A percentile compares a stretch with the other conserved stretches of the same genome.
Conservation (phyloP, 2,888 invertebrate genomes). For the Thera britannica region DNA sequence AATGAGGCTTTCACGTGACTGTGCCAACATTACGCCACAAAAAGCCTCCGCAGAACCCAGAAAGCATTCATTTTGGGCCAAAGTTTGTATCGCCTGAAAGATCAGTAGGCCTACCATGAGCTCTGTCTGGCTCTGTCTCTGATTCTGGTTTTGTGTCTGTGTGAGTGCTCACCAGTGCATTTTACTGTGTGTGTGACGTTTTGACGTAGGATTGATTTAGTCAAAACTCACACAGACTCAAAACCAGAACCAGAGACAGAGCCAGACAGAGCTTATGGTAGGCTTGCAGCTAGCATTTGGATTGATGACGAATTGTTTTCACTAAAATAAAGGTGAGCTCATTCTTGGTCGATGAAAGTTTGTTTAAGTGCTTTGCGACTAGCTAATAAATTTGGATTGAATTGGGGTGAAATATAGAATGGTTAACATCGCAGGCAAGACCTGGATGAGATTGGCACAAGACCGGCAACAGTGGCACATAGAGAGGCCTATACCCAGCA, state of each 20-base stretch:
- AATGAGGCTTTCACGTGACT: conserved; percentile 31
- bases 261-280: no score
- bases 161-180: no score
- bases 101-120: conserved; percentile 26
- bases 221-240: no score
- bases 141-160: no score
- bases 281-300: conserved; percentile 33
- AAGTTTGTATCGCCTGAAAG: conserved; percentile 46
- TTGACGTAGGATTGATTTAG: no score
- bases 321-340: conserved; percentile 28
- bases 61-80: conserved; percentile 46
- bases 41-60: conserved; percentile 45
- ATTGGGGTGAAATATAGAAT: conserved; percentile 10
- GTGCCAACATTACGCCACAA: conserved; percentile 40
- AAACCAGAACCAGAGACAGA: no score
- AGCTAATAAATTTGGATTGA: conserved; percentile 9
- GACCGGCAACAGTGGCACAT: no score
- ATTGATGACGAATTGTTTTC: conserved; percentile 48
- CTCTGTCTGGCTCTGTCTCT: no score
- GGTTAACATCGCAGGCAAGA: background rate
- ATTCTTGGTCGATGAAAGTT: conserved; percentile 13
- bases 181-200: no score
- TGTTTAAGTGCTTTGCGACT: conserved; percentile 15
- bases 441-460: no score
- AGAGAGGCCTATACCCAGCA: no score